These are phyloP conservation scores for Leptinotarsa defecta DNA, from an alignment of 1,140 invertebrate species.

Conservation along the genomic window DNA sequence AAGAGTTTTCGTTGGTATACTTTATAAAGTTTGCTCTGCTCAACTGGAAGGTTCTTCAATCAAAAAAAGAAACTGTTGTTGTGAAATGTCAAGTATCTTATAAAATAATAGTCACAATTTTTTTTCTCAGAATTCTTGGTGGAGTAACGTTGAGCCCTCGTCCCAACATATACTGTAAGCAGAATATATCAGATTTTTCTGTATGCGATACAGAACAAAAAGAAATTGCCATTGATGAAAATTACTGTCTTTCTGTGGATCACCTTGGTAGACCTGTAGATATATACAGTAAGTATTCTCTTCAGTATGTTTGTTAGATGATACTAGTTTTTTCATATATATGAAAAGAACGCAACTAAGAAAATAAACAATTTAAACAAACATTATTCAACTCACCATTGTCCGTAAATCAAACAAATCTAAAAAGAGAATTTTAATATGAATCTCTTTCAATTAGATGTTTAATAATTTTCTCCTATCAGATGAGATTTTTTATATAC, in stretches of 20 bases:
- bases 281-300: conserved; percentile 76
- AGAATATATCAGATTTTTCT: conserved; percentile 93
- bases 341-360: too few relatives aligned
- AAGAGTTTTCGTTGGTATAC: too few relatives aligned
- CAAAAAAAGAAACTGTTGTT: too few relatives aligned
- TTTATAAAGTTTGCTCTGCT: neutral
- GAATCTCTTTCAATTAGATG: too few relatives aligned
- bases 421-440: too few relatives aligned
- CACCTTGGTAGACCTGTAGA: conserved; percentile 90
- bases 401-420: too few relatives aligned
- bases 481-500: too few relatives aligned
- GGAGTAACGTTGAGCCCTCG: conserved; percentile 92
- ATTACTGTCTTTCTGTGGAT: conserved; percentile 95
- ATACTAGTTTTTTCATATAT: neutral
- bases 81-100: too few relatives aligned
- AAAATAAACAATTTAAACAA: too few relatives aligned
- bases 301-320: neutral
- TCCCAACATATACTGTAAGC: conserved; percentile 90
- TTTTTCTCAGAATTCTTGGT: conserved; percentile 74
- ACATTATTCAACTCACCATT: too few relatives aligned
- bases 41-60: neutral
- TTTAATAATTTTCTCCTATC: too few relatives aligned
- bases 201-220: conserved; percentile 93
- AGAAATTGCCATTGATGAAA: conserved; percentile 90
- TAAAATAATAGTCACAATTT: neutral